Percentiles rank a stretch among this genome's conserved stretches.
These are phyloP conservation scores for Fragum sueziense DNA, from an alignment of 2,888 invertebrate genomes.

Conservation along the genomic window DNA sequence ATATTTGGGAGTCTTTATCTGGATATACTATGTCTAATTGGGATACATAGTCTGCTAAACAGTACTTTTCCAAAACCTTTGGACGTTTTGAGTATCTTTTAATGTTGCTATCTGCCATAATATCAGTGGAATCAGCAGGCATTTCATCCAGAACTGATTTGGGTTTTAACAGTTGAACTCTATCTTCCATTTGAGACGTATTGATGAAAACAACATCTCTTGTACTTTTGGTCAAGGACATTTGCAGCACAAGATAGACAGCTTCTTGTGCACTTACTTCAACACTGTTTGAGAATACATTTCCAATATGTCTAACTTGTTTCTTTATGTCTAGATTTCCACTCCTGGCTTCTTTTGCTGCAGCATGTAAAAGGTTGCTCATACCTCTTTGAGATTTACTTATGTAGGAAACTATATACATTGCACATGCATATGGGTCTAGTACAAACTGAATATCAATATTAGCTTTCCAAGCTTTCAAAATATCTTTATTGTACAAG, in stretches of 20 bases:
- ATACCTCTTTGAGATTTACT: constrained; percentile 22
- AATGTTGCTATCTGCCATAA: constrained; percentile 26
- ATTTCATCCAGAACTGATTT: constrained; percentile 24
- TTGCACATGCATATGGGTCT: no score
- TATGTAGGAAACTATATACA: constrained; percentile 13
- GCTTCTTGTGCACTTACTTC: constrained; percentile 62
- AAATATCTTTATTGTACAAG: neutral
- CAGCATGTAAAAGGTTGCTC: constrained; percentile 24
- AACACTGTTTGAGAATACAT: constrained; percentile 53
- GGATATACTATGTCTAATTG: constrained; percentile 41
- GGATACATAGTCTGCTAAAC: constrained; percentile 40
- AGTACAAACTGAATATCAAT: no score
- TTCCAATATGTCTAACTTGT: constrained; percentile 55
- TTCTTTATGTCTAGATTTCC: constrained; percentile 40
- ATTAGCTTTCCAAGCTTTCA: constrained; percentile 15
- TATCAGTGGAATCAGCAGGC: constrained; percentile 41
- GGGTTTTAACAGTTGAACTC: constrained; percentile 36
- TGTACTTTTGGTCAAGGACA: constrained; percentile 15
- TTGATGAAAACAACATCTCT: constrained; percentile 49
- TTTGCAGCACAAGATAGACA: constrained; percentile 38
- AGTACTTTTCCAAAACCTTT: constrained; percentile 26
- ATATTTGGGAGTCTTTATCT: constrained; percentile 5
- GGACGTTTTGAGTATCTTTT: constrained; percentile 45
- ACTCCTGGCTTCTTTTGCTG: constrained; percentile 58
- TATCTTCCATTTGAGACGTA: constrained; percentile 37